Percentiles rank a stretch among this genome's conserved stretches.
Conservation (phyloP, 2,797 vertebrate genomes). For the Scolopax bukidnonensis region DNA sequence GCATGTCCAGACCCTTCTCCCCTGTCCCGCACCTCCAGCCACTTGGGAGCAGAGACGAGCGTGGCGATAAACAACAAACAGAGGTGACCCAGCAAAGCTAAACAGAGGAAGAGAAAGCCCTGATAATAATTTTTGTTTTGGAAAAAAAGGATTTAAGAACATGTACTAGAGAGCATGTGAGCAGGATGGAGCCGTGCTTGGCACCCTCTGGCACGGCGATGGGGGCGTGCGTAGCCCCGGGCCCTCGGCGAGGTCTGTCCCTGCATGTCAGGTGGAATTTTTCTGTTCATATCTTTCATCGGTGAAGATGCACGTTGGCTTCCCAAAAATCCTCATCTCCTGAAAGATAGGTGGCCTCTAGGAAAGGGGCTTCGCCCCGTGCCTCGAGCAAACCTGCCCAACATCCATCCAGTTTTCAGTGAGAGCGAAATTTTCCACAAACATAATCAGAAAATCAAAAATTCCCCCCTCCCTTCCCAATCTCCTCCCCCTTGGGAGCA, state of each 20-base stretch:
- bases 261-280: neutral
- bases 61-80: neutral
- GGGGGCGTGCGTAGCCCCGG: fast-evolving
- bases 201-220: fast-evolving
- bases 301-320: neutral
- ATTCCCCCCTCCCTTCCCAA: neutral
- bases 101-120: neutral
- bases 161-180: neutral
- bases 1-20: neutral
- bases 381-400: neutral
- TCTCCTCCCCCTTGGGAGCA: neutral
- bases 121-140: neutral
- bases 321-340: neutral
- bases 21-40: neutral
- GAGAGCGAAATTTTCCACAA: neutral
- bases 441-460: neutral
- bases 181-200: neutral
- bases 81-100: neutral
- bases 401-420: neutral
- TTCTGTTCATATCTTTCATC: neutral
- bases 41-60: neutral
- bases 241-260: neutral
- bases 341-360: neutral
- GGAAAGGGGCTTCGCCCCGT: neutral
- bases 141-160: neutral